Conservation (phyloP, 2,113 vertebrate species). For the Chionomys nivalis region DNA sequence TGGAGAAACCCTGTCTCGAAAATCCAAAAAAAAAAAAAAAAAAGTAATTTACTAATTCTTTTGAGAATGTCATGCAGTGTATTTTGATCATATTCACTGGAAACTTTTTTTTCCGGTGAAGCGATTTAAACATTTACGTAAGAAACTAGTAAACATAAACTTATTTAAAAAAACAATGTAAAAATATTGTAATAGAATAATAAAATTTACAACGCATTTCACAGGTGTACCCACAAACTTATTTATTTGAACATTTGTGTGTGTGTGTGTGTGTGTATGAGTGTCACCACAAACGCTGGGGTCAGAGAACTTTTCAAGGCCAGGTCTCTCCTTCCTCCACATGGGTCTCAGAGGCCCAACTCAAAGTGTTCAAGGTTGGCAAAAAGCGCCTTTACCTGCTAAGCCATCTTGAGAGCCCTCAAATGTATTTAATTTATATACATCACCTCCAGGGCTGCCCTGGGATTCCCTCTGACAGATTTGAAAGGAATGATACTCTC, state of each 20-base stretch:
- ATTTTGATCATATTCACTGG: neutral
- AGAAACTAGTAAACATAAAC: neutral
- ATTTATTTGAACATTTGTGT: neutral
- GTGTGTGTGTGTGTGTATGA: neutral
- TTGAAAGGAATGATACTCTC: neutral
- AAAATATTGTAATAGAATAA: neutral
- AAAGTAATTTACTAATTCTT: neutral
- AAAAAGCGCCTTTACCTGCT: neutral
- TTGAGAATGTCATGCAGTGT: neutral
- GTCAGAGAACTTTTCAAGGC: neutral
- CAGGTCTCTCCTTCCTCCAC: neutral
- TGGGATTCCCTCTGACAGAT: neutral
- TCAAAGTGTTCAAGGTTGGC: neutral
- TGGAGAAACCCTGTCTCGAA: no score
- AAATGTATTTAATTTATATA: neutral
- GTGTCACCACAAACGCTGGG: neutral
- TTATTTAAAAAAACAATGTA: neutral
- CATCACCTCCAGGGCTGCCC: neutral
- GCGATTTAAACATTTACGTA: constrained; percentile 16
- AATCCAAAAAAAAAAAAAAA: no score
- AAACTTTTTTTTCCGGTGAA: neutral
- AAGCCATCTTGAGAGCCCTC: neutral
- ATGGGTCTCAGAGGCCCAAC: neutral
- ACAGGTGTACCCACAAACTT: neutral
- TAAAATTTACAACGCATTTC: neutral